Evolutionary conservation across 2,888 invertebrate genomes (phyloP), one percentile per base, ranked within the genome.

Genomic region (Toxonevra muliebris): DNA sequence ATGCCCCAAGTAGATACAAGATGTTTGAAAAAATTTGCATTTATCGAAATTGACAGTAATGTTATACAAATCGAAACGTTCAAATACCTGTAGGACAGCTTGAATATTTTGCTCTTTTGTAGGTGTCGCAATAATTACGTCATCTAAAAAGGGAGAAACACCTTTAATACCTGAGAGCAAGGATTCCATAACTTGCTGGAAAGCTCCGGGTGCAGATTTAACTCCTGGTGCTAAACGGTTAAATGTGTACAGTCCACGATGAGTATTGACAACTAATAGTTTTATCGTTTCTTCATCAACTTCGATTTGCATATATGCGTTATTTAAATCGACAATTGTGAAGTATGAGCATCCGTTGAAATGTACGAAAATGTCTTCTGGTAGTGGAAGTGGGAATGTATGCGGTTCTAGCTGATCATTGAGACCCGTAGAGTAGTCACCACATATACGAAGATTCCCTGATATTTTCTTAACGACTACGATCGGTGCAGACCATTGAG

Each of bases 371-470:
- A 73, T 73, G 20, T 74, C 69, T 45, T 71, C 70, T 12, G 72
- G 71, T n/a, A 70, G 41, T 50, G 71, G 74, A 13, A 75, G 17
- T 42, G 71, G 70, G 68, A 70, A 75, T 17, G 65, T 63, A 61
- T 76, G 72, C 0, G 73, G 48, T 67, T 75, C 74, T 9, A 75
- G 20, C 42, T 70, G 62, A 11, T 63, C 65, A 41, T 75, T 74
- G 1, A 76, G 65, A 13, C 75, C 74, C 7, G 74, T 73, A 9
- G 73, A 74, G 61, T 69, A 74, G 59, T 74, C 73, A 50, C 69
- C 74, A 61, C 75, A 76, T 19, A 76, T 70, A 10, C 73, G 55
- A 11, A 75, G 58, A 1, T 58, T 55, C 4, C 72, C 75, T 1
- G 70, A 70, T 41, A 67, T 50, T 41, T 73, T 76, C 45, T 57